Evolutionary conservation across 1,140 invertebrate species (phyloP).

Genomic region (Diorhabda sublineata): DNA sequence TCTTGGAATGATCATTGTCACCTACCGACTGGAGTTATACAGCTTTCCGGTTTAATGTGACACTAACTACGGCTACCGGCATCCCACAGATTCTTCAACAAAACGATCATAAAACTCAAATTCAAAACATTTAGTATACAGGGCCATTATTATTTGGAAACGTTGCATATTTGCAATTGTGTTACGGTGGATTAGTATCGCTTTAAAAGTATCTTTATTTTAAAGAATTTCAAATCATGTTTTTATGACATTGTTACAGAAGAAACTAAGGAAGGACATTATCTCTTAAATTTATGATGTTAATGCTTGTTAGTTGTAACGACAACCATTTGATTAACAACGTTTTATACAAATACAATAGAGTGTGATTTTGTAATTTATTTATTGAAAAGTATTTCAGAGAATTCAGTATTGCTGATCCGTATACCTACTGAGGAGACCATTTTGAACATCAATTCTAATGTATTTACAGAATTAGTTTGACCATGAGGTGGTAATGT

Average conservation of each 20-base stretch:
- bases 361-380: no score
- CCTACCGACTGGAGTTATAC: constrained; percentile 6
- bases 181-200: constrained; percentile 6
- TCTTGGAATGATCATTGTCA: constrained; percentile 12
- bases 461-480: no score
- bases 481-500: no score
- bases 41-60: constrained; percentile 11
- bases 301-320: neutral
- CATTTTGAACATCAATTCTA: no score
- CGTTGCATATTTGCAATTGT: constrained; percentile 17
- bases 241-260: constrained; percentile 4
- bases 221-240: constrained; percentile 9
- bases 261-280: neutral
- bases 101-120: constrained; percentile 11
- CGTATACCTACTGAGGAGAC: no score
- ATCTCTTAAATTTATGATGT: constrained; percentile 2
- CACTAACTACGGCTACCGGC: constrained; percentile 8
- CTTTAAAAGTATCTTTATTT: constrained; percentile 5
- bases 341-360: no score
- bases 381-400: no score
- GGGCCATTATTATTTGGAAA: constrained; percentile 11
- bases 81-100: constrained; percentile 11
- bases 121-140: constrained; percentile 11
- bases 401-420: no score
- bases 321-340: neutral